Base-by-base conservation (phyloP, 2,113 vertebrate genomes). In the Condylura cristata region DNA sequence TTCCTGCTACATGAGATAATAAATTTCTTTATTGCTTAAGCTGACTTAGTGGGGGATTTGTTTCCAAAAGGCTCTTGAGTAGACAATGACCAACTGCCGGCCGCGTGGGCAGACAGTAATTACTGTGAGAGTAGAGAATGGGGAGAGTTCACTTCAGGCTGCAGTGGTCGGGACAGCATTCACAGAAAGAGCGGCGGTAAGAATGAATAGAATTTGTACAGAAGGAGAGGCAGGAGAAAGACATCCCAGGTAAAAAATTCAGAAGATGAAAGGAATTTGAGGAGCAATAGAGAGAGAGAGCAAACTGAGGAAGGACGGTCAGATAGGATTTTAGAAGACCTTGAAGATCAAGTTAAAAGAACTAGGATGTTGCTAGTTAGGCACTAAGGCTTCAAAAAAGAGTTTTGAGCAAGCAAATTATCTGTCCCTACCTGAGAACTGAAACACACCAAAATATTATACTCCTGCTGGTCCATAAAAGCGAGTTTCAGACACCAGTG, bases 21-120 rank as follows among this genome's bases (percentile, higher is more conserved):
- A 72, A 84, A 87, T 91, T 80, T 96, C 60, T 85, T 80, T 66
- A 71, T 91, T 95, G 89, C 97, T 89, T 71, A 94, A 95, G 89
- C 66, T 39, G 70, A 58, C 79, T 91, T 90, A 75, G 85, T 89
- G 75, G 91, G 91, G 63, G 75, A 65, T 91, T 95, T 94, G 83
- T 93, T 95, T 96, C 82, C 83, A 93, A 93, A 41, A 26, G 86
- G 71, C 53, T 93, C 84, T 93, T 53, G 84, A 87, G 86, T 91
- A 97, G 91, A 95, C 94, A 63, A 28, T 93, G 89, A 94, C 84
- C 89, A 93, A 66, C 70, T 94, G 95, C 95, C 94, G 96, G 81
- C 66, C 39, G 72, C 0, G 91, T 97, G 93, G 96, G 97, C 79
- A 89, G 91, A 97, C 89, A 83, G 90, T 89, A 94, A 91, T 94